These are phyloP conservation scores for Actinostola sp. DNA, from an alignment of 92 coral and sea anemone genomes.

Conservation along the genomic window DNA sequence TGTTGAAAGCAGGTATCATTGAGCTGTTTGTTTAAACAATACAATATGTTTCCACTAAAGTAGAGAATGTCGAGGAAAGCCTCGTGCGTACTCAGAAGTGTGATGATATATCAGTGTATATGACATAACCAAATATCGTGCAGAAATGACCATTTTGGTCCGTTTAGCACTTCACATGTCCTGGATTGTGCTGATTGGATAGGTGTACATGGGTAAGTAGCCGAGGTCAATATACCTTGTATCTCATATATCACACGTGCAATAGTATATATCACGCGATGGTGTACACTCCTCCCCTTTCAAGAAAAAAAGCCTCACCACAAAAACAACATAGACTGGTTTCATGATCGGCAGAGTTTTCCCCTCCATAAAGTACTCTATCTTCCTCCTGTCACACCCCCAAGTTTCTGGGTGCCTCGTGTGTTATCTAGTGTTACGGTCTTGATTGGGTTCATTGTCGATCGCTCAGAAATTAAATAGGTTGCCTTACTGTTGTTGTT, in stretches of 20 bases:
- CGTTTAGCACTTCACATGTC: background rate
- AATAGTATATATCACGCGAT: too few species aligned
- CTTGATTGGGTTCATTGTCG: too few species aligned
- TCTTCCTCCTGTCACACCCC: too few species aligned
- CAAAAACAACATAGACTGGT: too few species aligned
- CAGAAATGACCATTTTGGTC: slow-evolving; percentile 4
- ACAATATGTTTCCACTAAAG: background rate
- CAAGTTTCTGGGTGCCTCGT: too few species aligned
- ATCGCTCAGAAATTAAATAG: too few species aligned
- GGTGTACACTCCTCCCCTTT: too few species aligned
- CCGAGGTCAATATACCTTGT: background rate
- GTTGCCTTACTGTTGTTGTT: too few species aligned
- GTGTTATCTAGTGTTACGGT: too few species aligned
- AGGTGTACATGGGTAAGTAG: background rate
- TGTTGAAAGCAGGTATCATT: background rate
- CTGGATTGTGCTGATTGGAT: slow-evolving; percentile 5
- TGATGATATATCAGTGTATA: background rate
- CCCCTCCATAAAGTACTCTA: too few species aligned
- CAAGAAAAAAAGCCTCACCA: too few species aligned
- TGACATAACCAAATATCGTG: background rate
- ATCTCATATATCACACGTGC: background rate
- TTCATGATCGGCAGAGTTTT: too few species aligned
- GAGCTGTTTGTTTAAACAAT: background rate
- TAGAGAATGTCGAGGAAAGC: background rate
- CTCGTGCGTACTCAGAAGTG: background rate